These are phyloP conservation scores for Etheostoma perlongum DNA, from an alignment of 2,797 vertebrate species.

Conservation along the genomic window DNA sequence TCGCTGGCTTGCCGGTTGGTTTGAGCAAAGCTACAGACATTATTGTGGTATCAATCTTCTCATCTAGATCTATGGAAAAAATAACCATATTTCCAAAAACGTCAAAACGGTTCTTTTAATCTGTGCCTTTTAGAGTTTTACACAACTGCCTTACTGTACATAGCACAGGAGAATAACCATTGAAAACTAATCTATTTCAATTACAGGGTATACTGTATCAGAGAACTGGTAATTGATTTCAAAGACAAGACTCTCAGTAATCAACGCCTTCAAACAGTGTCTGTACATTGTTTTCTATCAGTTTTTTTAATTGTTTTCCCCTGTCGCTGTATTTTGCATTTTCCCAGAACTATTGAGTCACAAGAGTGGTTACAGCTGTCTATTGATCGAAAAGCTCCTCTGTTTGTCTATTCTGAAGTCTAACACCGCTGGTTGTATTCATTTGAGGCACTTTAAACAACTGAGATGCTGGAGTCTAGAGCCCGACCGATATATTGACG, in stretches of 20 bases:
- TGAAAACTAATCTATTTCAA: slow-evolving; percentile 79
- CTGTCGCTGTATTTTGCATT: slow-evolving; percentile 44
- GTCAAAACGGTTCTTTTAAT: slow-evolving; percentile 3
- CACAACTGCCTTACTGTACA: slow-evolving; percentile 23
- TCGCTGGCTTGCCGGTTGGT: too few relatives aligned
- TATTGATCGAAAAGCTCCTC: slow-evolving; percentile 53
- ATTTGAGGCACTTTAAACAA: slow-evolving; percentile 50
- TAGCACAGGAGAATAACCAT: slow-evolving; percentile 15
- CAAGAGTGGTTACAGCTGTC: slow-evolving; percentile 48
- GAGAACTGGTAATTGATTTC: slow-evolving; percentile 65
- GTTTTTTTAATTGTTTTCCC: slow-evolving; percentile 64
- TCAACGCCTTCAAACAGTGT: slow-evolving; percentile 43
- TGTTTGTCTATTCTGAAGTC: slow-evolving; percentile 40
- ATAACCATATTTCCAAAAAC: background rate
- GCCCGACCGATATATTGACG: too few relatives aligned
- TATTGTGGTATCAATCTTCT: background rate
- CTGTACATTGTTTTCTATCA: slow-evolving; percentile 52
- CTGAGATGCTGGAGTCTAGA: slow-evolving; percentile 3
- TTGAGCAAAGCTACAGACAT: too few relatives aligned
- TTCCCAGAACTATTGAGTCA: slow-evolving; percentile 36
- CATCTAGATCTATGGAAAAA: background rate
- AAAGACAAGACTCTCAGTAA: slow-evolving; percentile 55
- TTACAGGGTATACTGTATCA: slow-evolving; percentile 68
- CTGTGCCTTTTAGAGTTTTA: background rate
- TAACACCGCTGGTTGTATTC: slow-evolving; percentile 38